Percentiles rank a stretch among this genome's conserved stretches.
These are phyloP conservation scores for Porphyrio hochstetteri DNA, from an alignment of 2,113 vertebrate species.

Conservation along the genomic window DNA sequence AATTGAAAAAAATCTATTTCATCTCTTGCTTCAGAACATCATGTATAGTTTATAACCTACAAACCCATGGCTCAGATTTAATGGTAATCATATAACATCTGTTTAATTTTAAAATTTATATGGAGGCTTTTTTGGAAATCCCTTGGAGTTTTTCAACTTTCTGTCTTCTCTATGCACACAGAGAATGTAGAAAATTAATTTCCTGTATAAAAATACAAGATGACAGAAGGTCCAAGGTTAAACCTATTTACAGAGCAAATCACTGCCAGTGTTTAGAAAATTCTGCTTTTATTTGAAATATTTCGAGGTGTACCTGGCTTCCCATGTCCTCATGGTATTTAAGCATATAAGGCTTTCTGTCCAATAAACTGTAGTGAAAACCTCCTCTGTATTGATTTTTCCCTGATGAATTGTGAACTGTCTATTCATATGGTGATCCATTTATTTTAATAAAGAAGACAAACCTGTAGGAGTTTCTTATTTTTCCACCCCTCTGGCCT, in stretches of 20 bases:
- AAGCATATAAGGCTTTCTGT: constrained; percentile 53
- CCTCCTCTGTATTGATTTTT: constrained; percentile 42
- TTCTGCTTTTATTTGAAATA: constrained; percentile 74
- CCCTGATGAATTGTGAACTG: constrained; percentile 64
- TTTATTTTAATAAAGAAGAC: constrained; percentile 69
- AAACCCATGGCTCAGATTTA: constrained; percentile 78
- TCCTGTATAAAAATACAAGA: constrained; percentile 84
- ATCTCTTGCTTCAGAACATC: constrained; percentile 71
- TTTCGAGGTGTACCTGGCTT: constrained; percentile 71
- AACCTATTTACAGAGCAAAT: constrained; percentile 81
- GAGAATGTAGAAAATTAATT: constrained; percentile 83
- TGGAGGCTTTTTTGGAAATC: constrained; percentile 79
- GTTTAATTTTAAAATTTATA: constrained; percentile 87
- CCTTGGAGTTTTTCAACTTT: constrained; percentile 73
- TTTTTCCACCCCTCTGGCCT: constrained; percentile 32
- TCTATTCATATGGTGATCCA: constrained; percentile 49
- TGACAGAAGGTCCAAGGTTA: constrained; percentile 82
- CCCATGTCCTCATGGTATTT: constrained; percentile 55
- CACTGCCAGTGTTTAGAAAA: constrained; percentile 74
- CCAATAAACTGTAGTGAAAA: constrained; percentile 55
- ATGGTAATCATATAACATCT: constrained; percentile 83
- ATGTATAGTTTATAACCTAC: constrained; percentile 72
- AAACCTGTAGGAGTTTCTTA: constrained; percentile 41
- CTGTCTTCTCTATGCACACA: constrained; percentile 69
- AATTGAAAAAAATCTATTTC: constrained; percentile 71